These are phyloP conservation scores for Lottia gigantea DNA, from an alignment of 2,888 invertebrate genomes.

Conservation along the genomic window DNA sequence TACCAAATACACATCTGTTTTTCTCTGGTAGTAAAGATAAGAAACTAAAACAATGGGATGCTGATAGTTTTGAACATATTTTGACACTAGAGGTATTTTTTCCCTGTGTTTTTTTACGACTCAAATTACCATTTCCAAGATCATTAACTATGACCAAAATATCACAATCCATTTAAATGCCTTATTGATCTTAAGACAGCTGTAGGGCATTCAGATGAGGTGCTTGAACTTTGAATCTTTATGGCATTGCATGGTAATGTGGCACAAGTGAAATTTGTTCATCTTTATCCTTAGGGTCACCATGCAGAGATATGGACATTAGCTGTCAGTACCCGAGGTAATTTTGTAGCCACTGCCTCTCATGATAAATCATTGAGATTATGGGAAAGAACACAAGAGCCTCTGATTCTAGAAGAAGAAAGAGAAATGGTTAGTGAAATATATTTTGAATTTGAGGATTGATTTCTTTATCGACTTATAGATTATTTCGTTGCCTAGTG, in stretches of 20 bases:
- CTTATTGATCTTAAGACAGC: too few relatives aligned
- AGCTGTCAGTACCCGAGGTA: slow-evolving; percentile 83
- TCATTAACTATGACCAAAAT: background rate
- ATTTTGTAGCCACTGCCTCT: slow-evolving; percentile 82
- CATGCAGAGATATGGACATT: slow-evolving; percentile 82
- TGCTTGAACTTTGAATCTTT: background rate
- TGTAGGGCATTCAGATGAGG: too few relatives aligned
- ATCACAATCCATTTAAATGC: too few relatives aligned
- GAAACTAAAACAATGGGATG: slow-evolving; percentile 97
- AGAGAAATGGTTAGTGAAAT: slow-evolving; percentile 75
- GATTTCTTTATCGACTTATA: too few relatives aligned
- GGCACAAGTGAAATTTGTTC: background rate
- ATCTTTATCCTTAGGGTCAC: slow-evolving; percentile 76
- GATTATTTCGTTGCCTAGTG: too few relatives aligned
- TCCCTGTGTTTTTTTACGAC: too few relatives aligned
- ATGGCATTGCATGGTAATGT: too few relatives aligned
- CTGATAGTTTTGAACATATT: slow-evolving; percentile 89
- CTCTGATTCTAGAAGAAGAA: slow-evolving; percentile 91
- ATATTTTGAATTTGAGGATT: too few relatives aligned
- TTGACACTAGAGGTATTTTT: slow-evolving; percentile 75
- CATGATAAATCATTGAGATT: slow-evolving; percentile 88
- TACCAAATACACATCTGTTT: slow-evolving; percentile 90
- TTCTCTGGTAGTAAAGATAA: slow-evolving; percentile 95
- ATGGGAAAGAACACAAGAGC: slow-evolving; percentile 87
- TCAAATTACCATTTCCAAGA: too few relatives aligned